Percentiles rank a stretch among this genome's conserved stretches.
These are phyloP conservation scores for Menura novaehollandiae DNA, from an alignment of 2,113 vertebrate species.

Conservation along the genomic window DNA sequence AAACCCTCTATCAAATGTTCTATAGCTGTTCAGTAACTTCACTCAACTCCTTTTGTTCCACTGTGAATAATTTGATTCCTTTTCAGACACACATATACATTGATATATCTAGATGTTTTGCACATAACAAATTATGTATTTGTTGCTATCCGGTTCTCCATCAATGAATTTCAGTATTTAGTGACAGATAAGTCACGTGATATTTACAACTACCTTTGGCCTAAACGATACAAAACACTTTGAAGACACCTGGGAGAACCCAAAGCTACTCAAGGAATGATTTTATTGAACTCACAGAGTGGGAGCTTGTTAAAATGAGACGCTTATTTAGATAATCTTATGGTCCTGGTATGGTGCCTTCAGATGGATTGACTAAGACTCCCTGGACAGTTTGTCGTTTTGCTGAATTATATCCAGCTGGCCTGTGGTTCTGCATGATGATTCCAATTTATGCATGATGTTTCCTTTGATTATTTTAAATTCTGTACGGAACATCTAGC, in stretches of 20 bases:
- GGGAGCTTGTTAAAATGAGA: not conserved
- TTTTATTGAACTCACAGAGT: not conserved
- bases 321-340: not conserved
- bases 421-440: not conserved
- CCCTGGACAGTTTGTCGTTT: not conserved
- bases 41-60: not conserved
- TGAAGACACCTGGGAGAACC: not conserved
- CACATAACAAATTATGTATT: not conserved
- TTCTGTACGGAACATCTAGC: not conserved
- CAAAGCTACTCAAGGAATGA: not conserved
- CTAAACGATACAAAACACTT: not conserved
- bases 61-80: not conserved
- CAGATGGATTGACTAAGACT: not conserved
- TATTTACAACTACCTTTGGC: not conserved
- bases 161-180: not conserved
- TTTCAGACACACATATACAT: not conserved
- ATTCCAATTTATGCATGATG: not conserved
- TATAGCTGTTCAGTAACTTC: not conserved
- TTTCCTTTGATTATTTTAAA: not conserved
- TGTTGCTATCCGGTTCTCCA: not conserved
- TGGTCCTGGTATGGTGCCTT: not conserved
- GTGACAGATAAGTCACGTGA: fast-evolving
- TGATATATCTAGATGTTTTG: not conserved
- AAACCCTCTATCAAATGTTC: not conserved
- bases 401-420: not conserved